Evolutionary conservation across 2,797 vertebrate genomes (phyloP).

Genomic region (Euphonia xanthogaster): DNA sequence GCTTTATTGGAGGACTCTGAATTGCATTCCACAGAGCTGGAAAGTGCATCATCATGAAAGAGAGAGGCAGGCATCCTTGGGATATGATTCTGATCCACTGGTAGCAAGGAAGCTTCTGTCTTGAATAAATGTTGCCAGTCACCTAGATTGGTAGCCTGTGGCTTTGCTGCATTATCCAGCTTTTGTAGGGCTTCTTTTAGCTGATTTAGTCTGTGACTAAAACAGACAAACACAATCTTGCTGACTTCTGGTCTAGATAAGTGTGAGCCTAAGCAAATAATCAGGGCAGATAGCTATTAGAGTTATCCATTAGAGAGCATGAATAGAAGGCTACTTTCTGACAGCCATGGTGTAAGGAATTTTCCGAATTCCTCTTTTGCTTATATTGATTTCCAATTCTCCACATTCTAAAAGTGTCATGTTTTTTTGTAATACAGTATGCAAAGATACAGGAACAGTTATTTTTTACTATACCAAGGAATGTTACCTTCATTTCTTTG

Average conservation of each 20-base stretch:
- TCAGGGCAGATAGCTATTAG: neutral
- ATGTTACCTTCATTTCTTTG: constrained; percentile 20
- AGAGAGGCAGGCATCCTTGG: neutral
- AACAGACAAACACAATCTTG: constrained; percentile 39
- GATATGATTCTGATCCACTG: neutral
- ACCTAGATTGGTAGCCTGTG: neutral
- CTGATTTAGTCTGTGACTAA: neutral
- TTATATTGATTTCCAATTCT: neutral
- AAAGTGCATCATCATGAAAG: neutral
- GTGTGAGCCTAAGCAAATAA: neutral
- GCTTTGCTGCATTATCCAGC: constrained; percentile 34
- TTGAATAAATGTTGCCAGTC: constrained; percentile 8
- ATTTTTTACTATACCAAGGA: neutral
- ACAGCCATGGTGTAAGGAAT: neutral
- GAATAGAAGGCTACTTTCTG: neutral
- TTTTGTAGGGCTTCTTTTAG: constrained; percentile 30
- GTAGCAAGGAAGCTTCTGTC: neutral
- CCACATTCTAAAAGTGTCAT: neutral
- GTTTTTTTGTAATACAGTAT: neutral
- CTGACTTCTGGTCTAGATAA: constrained; percentile 67
- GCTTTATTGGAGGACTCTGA: neutral
- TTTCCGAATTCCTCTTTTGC: neutral
- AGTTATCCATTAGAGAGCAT: neutral
- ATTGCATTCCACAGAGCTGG: neutral
- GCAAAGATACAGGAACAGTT: neutral